These are phyloP conservation scores for Drosophila albomicans DNA, from an alignment of 1,140 invertebrate species.

Conservation along the genomic window DNA sequence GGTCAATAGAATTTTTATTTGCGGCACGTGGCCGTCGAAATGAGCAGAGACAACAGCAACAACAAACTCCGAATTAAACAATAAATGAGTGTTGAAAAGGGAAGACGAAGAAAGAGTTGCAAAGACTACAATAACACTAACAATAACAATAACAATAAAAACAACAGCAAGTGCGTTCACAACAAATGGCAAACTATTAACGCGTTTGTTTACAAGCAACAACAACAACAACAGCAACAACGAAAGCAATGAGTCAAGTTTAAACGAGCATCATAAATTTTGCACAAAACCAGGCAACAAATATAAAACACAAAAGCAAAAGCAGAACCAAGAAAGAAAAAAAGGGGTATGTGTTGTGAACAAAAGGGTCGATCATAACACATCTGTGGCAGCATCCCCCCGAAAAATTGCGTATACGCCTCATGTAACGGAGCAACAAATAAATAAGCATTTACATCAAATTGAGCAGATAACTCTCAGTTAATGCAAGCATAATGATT, in stretches of 20 bases:
- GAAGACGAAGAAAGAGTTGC: conserved; percentile 52
- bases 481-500: neutral
- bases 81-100: conserved; percentile 61
- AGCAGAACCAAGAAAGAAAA: neutral
- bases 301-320: conserved; percentile 31
- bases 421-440: neutral
- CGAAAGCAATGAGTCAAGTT: conserved; percentile 49
- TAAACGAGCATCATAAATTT: conserved; percentile 65
- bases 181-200: conserved; percentile 75
- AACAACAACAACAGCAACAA: conserved; percentile 35
- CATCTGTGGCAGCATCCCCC: neutral
- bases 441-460: conserved; percentile 2
- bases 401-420: conserved; percentile 33
- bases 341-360: too few relatives aligned
- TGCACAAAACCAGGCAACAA: conserved; percentile 40
- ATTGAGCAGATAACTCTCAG: neutral
- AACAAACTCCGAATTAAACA: conserved; percentile 63
- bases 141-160: conserved; percentile 43
- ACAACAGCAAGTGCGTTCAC: conserved; percentile 45
- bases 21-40: conserved; percentile 63
- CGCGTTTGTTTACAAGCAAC: conserved; percentile 64
- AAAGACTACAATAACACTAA: conserved; percentile 11
- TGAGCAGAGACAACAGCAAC: conserved; percentile 41
- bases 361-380: conserved; percentile 22
- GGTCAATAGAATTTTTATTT: conserved; percentile 73